These are phyloP conservation scores for Protaetia brevitarsis DNA, from an alignment of 1,140 invertebrate species.

Conservation along the genomic window DNA sequence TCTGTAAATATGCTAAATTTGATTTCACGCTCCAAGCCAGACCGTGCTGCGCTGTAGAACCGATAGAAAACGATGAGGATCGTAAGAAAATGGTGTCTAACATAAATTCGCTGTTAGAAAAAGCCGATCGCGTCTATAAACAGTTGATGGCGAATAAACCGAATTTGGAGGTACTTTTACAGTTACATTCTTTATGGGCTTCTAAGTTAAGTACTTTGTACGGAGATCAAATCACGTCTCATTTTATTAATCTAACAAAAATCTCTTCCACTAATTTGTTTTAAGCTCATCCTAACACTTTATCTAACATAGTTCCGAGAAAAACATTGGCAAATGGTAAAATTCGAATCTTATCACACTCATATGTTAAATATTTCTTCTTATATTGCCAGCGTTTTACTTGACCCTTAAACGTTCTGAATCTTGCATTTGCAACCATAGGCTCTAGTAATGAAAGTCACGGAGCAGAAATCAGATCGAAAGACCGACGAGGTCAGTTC, in stretches of 20 bases:
- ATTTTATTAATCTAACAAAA: neutral
- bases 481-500: slow-evolving; percentile 56
- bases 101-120: slow-evolving; percentile 88
- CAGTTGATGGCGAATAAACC: slow-evolving; percentile 87
- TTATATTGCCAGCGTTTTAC: no score
- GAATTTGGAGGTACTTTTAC: slow-evolving; percentile 63
- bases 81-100: slow-evolving; percentile 89
- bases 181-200: slow-evolving; percentile 9
- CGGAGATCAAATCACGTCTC: no score
- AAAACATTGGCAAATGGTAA: no score
- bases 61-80: slow-evolving; percentile 96
- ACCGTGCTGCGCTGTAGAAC: slow-evolving; percentile 92
- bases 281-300: neutral
- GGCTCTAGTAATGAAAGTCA: slow-evolving; percentile 72
- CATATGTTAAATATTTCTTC: no score
- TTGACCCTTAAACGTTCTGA: no score
- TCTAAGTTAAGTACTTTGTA: slow-evolving; percentile 11
- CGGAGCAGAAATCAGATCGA: slow-evolving; percentile 68
- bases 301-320: no score
- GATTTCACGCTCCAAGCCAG: slow-evolving; percentile 89
- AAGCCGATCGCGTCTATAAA: slow-evolving; percentile 91
- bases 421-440: no score
- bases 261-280: neutral
- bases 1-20: slow-evolving; percentile 99
- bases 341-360: no score